phyloP scores from a whole-genome alignment of 2,888 invertebrate genomes.

The Scrobipalpa atriplicella region DNA sequence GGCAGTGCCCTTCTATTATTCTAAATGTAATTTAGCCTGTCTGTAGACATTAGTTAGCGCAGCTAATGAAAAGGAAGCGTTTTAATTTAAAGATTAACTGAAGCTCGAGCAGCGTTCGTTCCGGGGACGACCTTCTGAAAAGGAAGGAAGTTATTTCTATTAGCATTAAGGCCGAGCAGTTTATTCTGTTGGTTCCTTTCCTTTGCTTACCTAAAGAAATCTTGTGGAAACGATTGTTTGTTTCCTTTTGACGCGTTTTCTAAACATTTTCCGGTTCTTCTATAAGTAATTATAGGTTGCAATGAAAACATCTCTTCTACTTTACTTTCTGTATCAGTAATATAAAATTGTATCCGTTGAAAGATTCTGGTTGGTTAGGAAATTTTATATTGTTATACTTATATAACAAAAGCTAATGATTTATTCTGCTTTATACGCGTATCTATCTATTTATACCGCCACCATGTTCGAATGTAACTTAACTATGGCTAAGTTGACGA shows the following conservation, averaged over 20 bases:
- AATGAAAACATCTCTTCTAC: background rate
- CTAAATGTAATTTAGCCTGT: background rate
- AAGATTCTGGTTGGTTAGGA: too few relatives aligned
- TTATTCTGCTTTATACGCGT: background rate
- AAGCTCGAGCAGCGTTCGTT: slow-evolving; percentile 30
- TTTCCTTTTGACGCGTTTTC: slow-evolving; percentile 24
- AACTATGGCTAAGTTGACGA: background rate
- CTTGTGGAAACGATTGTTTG: slow-evolving; percentile 31
- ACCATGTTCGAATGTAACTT: background rate
- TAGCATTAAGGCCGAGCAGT: slow-evolving; percentile 46
- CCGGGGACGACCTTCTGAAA: slow-evolving; percentile 39
- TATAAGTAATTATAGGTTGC: background rate
- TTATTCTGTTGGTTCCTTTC: slow-evolving; percentile 33
- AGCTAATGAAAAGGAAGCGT: background rate
- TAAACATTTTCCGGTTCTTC: background rate
- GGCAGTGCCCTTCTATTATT: background rate
- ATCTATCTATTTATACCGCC: background rate
- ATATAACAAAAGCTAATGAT: background rate
- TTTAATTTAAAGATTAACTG: slow-evolving; percentile 11
- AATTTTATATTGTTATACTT: background rate
- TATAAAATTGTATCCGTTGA: background rate
- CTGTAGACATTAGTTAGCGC: background rate
- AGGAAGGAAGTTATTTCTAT: slow-evolving; percentile 61
- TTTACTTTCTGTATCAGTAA: background rate
- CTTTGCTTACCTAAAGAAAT: slow-evolving; percentile 35